Evolutionary conservation across 2,888 invertebrate species (phyloP), one percentile per base, ranked within the genome.

Genomic region (Agonopterix alstromeriana): DNA sequence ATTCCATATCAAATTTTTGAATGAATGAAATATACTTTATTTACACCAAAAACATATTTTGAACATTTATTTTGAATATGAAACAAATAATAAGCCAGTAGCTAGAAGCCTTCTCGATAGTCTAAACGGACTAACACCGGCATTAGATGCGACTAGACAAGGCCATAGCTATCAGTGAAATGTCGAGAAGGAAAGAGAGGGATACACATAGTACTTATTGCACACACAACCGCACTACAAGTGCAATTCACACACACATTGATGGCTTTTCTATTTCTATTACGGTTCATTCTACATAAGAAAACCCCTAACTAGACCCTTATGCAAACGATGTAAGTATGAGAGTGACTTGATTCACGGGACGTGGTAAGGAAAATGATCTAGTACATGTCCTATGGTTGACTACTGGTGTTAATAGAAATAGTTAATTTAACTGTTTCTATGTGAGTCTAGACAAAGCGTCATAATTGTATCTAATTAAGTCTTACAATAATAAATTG

Each of bases 91-190:
- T 46, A 53, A 47, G 63, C 75, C 36, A 82, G 82, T 77, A 55
- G 67, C 79, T 80, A 53, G 70, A 58, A 61, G 58, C 59, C 52
- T 53, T 58, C 65, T 56, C 48, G 49, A 48, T 53, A 53, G 58
- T 75, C 67, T 77, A 73, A 88, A 88, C 80, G 63, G 65, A 77
- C 87, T 85, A 85, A 82, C 66, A 80, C 86, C 79, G 83, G 86
- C 82, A 86, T 88, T 88, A 87, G 88, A 88, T 88, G 88, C 84
- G 85, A 88, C 86, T 87, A 88, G 88, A 88, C 88, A 86, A 88
- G 88, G 87, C 88, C 85, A 81, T 73, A 84, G 81, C 85, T 88
- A 88, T 87, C 87, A 85, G 85, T 86, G 85, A 87, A 88, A 87
- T 87, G 88, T 85, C 80, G 86, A 82, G 88, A 78, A 75, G 76